These are phyloP conservation scores for Pempheris klunzingeri DNA, from an alignment of 2,797 vertebrate genomes.

Conservation along the genomic window DNA sequence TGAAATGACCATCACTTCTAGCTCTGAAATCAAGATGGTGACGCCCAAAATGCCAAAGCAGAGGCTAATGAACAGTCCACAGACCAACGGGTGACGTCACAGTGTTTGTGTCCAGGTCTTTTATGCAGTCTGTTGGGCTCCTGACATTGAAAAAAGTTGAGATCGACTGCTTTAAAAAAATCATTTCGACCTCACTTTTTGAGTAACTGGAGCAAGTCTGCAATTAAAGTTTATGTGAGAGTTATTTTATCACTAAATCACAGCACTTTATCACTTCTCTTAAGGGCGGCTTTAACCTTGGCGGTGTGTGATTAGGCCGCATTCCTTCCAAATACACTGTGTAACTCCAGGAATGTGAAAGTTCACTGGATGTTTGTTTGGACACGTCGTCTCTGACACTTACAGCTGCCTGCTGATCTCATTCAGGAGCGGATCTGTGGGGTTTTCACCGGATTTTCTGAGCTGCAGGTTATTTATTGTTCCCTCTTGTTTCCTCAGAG, in stretches of 20 bases:
- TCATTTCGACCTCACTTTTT: background rate
- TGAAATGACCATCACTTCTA: no score
- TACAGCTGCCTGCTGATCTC: background rate
- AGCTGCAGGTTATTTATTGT: slow-evolving; percentile 3
- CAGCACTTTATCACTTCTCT: slow-evolving; percentile 15
- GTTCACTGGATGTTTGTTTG: slow-evolving; percentile 34
- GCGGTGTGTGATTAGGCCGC: slow-evolving; percentile 5
- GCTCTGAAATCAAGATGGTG: no score
- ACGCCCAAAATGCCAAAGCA: no score
- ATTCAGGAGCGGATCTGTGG: background rate
- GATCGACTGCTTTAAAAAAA: no score
- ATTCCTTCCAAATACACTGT: background rate
- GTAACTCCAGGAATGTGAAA: slow-evolving; percentile 37
- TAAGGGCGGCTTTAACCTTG: slow-evolving; percentile 7
- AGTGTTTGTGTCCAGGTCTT: no score
- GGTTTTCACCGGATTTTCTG: background rate
- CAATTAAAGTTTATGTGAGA: background rate
- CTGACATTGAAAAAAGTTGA: no score
- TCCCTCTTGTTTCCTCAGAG: slow-evolving; percentile 17
- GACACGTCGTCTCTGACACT: slow-evolving; percentile 29
- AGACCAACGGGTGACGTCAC: no score
- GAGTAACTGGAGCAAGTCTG: background rate
- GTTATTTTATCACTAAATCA: slow-evolving; percentile 4
- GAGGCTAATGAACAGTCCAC: no score
- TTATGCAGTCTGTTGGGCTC: no score